Evolutionary conservation across 2,113 vertebrate species (phyloP), one percentile per base, ranked within the genome.

Genomic region (Takifugu flavidus): DNA sequence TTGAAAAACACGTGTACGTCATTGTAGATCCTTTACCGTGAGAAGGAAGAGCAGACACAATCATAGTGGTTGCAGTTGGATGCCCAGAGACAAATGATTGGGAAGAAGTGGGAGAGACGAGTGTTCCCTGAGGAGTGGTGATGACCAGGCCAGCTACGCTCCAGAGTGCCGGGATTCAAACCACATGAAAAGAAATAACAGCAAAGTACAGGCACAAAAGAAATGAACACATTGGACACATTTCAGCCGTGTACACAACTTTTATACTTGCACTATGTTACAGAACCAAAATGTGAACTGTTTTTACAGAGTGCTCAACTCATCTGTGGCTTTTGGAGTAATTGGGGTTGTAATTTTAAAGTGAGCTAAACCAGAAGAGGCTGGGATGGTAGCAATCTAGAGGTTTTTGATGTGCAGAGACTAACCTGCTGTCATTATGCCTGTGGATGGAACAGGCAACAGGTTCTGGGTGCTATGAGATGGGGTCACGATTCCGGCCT

Each of bases 371-470:
- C 29, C 43, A 14, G 10, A 50, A 51, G 3, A 4, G 27, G 20
- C 25, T 31, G 31, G 43, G 47, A 39, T 39, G 34, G 29, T 4
- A 31, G 29, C 2, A 6, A 31, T 31, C 7, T 4, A 31, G 29
- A 5, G 29, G 7, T 6, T 31, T 31, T 31, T 31, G 29, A 31
- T 5, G 29, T 31, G 61, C 13, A 13, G 25, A 49, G 34, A 49
- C 75, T 53, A 86, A 98, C 96, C 95, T 88, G 96, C 94, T 46
- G 94, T 94, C 97, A 99, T 98, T 77, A 98, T 94, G 75, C 96
- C 94, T 2, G 96, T 92, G 71, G 97, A 95, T 13, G 96, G 93
- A 44, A 98, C 94, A 0, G 96, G 94, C 69, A 99, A 91, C 83
- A 99, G 95, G 82, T 96, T 98, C 91, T 98, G 96, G 54, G 92